Evolutionary conservation across 2,113 vertebrate species (phyloP).

Genomic region (Embiotoca jacksoni): DNA sequence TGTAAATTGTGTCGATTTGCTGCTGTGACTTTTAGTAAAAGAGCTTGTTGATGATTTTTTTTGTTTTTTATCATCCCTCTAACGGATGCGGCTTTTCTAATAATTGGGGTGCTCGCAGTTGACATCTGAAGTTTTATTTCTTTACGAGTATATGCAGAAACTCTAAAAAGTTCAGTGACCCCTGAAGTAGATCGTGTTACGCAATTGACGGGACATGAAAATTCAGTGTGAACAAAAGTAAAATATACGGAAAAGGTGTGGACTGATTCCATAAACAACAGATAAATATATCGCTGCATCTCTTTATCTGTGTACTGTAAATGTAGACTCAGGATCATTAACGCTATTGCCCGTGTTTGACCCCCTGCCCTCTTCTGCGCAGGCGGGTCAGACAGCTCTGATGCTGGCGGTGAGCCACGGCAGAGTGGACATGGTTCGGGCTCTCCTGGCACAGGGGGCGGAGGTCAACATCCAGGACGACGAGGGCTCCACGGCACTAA

Average conservation of each 20-base stretch:
- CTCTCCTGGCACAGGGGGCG: constrained; percentile 90
- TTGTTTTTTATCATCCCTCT: too few relatives aligned
- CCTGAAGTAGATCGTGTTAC: too few relatives aligned
- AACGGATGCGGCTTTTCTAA: too few relatives aligned
- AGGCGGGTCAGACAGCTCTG: constrained; percentile 97
- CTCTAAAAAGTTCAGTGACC: too few relatives aligned
- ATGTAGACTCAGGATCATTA: neutral
- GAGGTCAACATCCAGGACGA: constrained; percentile 96
- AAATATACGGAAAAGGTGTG: neutral
- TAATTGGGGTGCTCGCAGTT: too few relatives aligned
- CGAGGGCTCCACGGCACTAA: constrained; percentile 95
- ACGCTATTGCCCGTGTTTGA: neutral
- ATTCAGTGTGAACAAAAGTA: too few relatives aligned
- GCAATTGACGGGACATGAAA: too few relatives aligned
- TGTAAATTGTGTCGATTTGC: neutral
- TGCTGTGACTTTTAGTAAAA: neutral
- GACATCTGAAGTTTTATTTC: too few relatives aligned
- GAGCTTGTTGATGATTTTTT: neutral
- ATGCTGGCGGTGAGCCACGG: constrained; percentile 98
- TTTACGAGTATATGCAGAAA: too few relatives aligned
- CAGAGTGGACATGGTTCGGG: constrained; percentile 93
- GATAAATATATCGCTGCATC: neutral
- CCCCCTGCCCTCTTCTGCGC: neutral
- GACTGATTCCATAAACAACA: neutral
- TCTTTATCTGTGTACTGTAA: neutral